phyloP scores from a whole-genome alignment of 2,888 invertebrate genomes.

The Cynaeus angustus region DNA sequence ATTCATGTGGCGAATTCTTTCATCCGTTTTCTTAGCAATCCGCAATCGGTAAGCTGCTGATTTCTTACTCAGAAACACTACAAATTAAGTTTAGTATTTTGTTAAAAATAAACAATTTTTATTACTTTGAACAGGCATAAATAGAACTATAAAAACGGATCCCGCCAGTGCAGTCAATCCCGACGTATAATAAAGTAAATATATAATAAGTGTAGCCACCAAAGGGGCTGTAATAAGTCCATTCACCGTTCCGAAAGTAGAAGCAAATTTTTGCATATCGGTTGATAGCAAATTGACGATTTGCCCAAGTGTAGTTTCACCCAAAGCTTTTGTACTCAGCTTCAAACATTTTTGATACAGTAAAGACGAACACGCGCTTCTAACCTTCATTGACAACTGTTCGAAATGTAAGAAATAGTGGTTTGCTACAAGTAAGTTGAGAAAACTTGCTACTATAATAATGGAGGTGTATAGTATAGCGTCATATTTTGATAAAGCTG shows the following conservation, averaged over 20 bases:
- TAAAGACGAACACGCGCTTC: conserved; percentile 86
- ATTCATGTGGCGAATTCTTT: conserved; percentile 90
- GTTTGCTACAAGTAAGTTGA: not conserved
- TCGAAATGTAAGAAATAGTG: conserved; percentile 76
- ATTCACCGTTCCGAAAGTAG: conserved; percentile 78
- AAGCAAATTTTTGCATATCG: conserved; percentile 86
- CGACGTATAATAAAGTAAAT: conserved; percentile 77
- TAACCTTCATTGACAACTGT: conserved; percentile 87
- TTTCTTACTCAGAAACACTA: conserved; percentile 77
- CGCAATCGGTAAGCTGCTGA: conserved; percentile 81
- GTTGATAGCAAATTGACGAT: conserved; percentile 77
- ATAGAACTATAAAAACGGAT: conserved; percentile 71
- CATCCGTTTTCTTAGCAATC: conserved; percentile 86
- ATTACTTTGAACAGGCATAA: conserved; percentile 69
- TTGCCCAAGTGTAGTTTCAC: conserved; percentile 83
- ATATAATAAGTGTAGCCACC: conserved; percentile 81
- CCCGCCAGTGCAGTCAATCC: conserved; percentile 73
- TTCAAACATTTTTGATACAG: conserved; percentile 80
- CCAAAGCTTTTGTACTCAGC: conserved; percentile 85
- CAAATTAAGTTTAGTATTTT: conserved; percentile 53
- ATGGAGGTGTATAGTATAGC: conserved; percentile 85
- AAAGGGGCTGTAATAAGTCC: conserved; percentile 86
- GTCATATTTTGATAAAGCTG: conserved; percentile 67
- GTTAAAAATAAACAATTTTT: not conserved
- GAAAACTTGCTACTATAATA: conserved; percentile 75